Evolutionary conservation across 1,140 invertebrate species (phyloP).

Genomic region (Macrosteles quadrilineatus): DNA sequence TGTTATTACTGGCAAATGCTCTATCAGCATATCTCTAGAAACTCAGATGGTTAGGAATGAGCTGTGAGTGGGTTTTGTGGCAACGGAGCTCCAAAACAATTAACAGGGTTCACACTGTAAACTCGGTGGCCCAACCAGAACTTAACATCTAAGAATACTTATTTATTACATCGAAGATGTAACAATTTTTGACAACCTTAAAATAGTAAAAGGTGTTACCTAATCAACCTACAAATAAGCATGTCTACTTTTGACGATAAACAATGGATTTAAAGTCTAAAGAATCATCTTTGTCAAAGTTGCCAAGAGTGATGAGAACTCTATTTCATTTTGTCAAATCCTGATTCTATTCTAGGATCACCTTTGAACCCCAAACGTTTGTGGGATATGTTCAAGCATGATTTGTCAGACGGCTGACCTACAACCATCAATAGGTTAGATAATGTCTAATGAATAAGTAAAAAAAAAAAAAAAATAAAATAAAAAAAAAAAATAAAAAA

Average conservation of each 20-base stretch:
- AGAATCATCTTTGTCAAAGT: constrained; percentile 25
- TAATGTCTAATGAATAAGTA: no score
- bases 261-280: constrained; percentile 5
- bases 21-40: background rate
- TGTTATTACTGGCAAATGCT: background rate
- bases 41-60: constrained; percentile 5
- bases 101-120: background rate
- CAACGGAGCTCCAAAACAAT: background rate
- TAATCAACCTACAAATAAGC: background rate
- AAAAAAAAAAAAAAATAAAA: no score
- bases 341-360: constrained; percentile 23
- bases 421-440: no score
- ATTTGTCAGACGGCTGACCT: constrained; percentile 17
- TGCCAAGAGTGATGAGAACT: constrained; percentile 22
- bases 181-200: background rate
- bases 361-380: constrained; percentile 22
- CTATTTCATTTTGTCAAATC: no score
- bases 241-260: background rate
- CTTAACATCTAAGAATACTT: background rate
- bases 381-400: constrained; percentile 23
- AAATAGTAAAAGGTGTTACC: background rate
- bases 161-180: background rate
- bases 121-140: background rate
- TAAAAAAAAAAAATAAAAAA: no score
- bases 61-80: background rate